phyloP scores from a whole-genome alignment of 2,888 invertebrate species.

The Agonopterix subpropinquella region DNA sequence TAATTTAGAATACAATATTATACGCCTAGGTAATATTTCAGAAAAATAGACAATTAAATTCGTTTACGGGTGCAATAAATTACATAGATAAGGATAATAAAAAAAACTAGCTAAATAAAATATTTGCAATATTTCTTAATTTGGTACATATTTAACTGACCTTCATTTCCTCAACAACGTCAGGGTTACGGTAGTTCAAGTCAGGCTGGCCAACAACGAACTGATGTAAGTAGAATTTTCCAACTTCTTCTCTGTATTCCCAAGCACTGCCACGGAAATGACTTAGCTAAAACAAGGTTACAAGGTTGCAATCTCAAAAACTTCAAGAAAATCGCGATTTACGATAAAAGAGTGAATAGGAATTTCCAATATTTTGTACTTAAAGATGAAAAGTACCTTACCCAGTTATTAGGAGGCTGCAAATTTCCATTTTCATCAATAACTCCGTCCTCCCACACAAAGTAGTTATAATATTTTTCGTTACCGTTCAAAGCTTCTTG shows the following conservation, averaged over 20 bases:
- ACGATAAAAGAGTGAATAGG: not conserved
- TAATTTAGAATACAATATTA: not conserved
- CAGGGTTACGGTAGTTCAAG: constrained; percentile 81
- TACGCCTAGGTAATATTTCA: not conserved
- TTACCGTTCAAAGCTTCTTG: constrained; percentile 77
- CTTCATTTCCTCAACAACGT: constrained; percentile 77
- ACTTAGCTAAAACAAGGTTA: constrained; percentile 43
- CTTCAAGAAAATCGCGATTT: not conserved
- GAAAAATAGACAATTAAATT: not conserved
- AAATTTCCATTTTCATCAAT: constrained; percentile 58
- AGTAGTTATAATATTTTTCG: constrained; percentile 83
- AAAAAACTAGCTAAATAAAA: not conserved
- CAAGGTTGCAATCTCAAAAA: not conserved
- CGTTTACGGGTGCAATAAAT: not conserved
- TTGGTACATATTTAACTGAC: constrained; percentile 29
- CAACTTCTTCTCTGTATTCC: constrained; percentile 79
- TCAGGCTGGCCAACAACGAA: constrained; percentile 83
- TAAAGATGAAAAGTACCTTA: not conserved
- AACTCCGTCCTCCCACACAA: constrained; percentile 82
- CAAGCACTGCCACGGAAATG: constrained; percentile 83
- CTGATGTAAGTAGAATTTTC: constrained; percentile 84
- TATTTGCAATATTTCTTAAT: not conserved
- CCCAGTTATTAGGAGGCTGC: constrained; percentile 84
- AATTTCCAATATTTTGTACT: not conserved
- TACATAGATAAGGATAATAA: not conserved